Percentiles rank a stretch among this genome's conserved stretches.
Evolutionary conservation across 2,113 vertebrate species (phyloP).

Genomic region (Malaclemys terrapin): DNA sequence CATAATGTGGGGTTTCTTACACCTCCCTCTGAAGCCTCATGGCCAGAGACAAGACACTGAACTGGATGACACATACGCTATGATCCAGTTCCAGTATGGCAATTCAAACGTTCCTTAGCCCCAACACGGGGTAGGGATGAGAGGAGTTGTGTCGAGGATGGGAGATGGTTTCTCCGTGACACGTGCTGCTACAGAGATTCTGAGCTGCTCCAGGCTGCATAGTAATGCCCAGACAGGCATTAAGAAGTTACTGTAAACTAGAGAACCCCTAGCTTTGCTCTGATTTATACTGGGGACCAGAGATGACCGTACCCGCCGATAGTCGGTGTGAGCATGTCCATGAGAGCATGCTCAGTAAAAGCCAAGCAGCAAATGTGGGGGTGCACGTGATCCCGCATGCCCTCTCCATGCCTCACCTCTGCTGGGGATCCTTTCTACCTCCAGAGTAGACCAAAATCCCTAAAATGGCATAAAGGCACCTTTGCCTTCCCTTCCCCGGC

Average conservation of each 20-base stretch:
- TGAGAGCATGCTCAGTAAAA: too few relatives aligned
- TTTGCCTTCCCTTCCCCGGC: neutral
- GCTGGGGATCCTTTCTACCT: neutral
- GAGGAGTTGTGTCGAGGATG: neutral
- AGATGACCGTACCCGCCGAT: too few relatives aligned
- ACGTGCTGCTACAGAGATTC: rapidly evolving
- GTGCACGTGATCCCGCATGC: too few relatives aligned
- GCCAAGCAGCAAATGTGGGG: too few relatives aligned
- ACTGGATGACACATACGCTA: neutral
- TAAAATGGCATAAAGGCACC: neutral
- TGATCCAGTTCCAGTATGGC: neutral
- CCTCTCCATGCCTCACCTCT: too few relatives aligned
- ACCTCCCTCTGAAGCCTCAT: neutral
- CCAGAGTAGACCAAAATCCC: neutral
- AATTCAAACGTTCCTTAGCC: neutral
- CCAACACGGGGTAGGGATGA: neutral
- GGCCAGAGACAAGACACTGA: neutral
- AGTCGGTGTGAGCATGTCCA: too few relatives aligned
- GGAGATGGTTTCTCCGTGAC: neutral
- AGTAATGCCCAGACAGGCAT: neutral
- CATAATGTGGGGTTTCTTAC: neutral
- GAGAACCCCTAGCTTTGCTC: neutral
- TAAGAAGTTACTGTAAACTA: neutral
- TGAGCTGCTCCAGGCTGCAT: neutral
- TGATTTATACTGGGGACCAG: neutral